Evolutionary conservation across 2,113 vertebrate species (phyloP).

Genomic region (Vombatus ursinus): DNA sequence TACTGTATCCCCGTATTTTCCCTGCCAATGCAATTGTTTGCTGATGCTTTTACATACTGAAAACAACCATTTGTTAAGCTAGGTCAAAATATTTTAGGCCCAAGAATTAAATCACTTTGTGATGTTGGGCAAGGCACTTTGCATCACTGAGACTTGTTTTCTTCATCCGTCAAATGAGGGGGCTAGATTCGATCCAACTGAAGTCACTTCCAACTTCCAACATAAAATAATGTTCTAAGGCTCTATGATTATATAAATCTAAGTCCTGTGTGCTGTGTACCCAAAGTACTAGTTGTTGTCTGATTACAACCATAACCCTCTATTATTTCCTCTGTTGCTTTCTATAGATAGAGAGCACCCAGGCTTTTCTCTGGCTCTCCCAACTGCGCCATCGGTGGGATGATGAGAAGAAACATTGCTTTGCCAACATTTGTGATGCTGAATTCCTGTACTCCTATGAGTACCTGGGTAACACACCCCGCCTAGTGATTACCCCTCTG

Average conservation of each 20-base stretch:
- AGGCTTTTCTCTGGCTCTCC: conserved; percentile 95
- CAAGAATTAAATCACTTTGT: background rate
- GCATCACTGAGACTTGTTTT: background rate
- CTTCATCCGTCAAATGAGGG: background rate
- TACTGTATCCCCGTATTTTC: background rate
- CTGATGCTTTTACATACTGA: background rate
- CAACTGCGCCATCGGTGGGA: conserved; percentile 95
- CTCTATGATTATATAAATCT: background rate
- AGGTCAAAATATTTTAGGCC: background rate
- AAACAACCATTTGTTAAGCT: background rate
- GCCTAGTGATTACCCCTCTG: conserved; percentile 96
- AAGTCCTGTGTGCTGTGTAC: background rate
- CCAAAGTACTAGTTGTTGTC: background rate
- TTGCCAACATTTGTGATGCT: conserved; percentile 95
- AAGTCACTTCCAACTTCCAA: background rate
- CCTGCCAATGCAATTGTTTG: background rate
- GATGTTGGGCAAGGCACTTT: background rate
- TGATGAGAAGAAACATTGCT: conserved; percentile 92
- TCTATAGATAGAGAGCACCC: conserved; percentile 91
- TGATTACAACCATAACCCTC: background rate
- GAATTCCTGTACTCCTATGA: conserved; percentile 96
- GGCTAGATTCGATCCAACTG: background rate
- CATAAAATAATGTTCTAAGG: background rate
- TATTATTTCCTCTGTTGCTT: background rate
- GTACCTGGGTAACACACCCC: conserved; percentile 96